A percentile compares a stretch with the other conserved stretches of the same genome.
Evolutionary conservation across 2,113 vertebrate species (phyloP).

Genomic region (Tetraodon nigroviridis): DNA sequence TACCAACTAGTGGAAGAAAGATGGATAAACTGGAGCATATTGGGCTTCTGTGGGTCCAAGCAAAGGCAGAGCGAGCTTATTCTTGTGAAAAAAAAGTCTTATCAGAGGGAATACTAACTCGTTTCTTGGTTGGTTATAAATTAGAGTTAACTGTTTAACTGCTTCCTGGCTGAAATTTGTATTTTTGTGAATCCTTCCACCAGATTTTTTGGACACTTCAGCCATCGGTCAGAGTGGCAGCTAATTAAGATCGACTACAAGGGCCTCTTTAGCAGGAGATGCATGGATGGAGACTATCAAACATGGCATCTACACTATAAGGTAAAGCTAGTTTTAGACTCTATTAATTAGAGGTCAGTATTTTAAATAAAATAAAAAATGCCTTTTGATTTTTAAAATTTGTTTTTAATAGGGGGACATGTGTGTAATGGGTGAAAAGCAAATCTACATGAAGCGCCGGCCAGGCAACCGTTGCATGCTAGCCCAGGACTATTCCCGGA

Average conservation of each 20-base stretch:
- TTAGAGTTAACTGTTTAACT: slow-evolving; percentile 1
- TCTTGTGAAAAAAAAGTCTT: neutral
- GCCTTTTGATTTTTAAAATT: neutral
- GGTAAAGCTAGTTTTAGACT: slow-evolving; percentile 70
- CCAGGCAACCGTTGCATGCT: slow-evolving; percentile 86
- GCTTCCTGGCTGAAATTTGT: slow-evolving; percentile 8
- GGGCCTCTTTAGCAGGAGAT: slow-evolving; percentile 81
- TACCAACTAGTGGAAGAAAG: slow-evolving; percentile 11
- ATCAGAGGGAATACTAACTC: slow-evolving; percentile 3
- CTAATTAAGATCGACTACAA: slow-evolving; percentile 95
- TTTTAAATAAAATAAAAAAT: slow-evolving; percentile 2
- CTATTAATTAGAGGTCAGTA: slow-evolving; percentile 31
- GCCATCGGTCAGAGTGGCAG: slow-evolving; percentile 94
- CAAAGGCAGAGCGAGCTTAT: slow-evolving; percentile 14
- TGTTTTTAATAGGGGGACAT: slow-evolving; percentile 79
- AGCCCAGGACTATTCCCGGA: slow-evolving; percentile 80
- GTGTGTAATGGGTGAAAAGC: slow-evolving; percentile 95
- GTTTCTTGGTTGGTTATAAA: neutral
- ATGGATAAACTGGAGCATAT: slow-evolving; percentile 15
- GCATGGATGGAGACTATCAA: slow-evolving; percentile 87
- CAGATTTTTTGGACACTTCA: slow-evolving; percentile 92
- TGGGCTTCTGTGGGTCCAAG: slow-evolving; percentile 13
- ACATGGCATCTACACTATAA: slow-evolving; percentile 92
- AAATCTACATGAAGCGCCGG: slow-evolving; percentile 89
- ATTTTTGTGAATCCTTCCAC: slow-evolving; percentile 3